Conservation (phyloP, 2,888 invertebrate species). For the Pyrocoelia pectoralis region DNA sequence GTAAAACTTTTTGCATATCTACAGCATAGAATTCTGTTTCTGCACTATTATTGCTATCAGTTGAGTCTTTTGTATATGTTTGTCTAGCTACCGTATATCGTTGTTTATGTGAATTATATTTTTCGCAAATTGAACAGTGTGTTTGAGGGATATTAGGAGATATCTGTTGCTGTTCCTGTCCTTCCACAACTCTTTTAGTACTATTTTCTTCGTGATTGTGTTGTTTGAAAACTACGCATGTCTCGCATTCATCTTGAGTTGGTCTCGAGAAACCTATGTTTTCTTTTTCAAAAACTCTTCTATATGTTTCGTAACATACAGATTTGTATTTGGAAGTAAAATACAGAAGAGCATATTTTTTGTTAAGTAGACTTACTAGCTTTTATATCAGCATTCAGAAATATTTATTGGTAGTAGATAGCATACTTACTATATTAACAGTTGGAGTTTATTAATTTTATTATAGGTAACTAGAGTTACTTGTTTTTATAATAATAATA, state of each 20-base stretch:
- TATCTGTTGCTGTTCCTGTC: neutral
- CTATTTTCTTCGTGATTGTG: no score
- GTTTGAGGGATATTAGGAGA: no score
- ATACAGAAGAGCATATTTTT: no score
- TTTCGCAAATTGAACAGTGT: neutral
- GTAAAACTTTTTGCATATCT: conserved; percentile 33
- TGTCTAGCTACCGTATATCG: neutral
- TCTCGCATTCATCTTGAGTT: neutral
- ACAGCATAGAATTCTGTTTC: neutral
- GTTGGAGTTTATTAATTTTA: no score
- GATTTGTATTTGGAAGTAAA: no score
- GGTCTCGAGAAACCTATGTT: neutral
- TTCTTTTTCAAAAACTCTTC: neutral
- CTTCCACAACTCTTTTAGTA: no score
- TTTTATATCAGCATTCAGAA: no score
- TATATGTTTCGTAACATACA: neutral
- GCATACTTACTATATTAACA: no score
- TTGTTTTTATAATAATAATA: no score
- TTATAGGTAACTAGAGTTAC: no score
- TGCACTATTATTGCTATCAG: neutral
- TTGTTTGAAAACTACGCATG: neutral
- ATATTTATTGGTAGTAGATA: no score
- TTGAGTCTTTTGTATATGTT: neutral
- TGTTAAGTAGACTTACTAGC: no score
- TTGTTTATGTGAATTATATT: neutral